A percentile compares a stretch with the other conserved stretches of the same genome.
These are phyloP conservation scores for Netelia melanura DNA, from an alignment of 2,888 invertebrate species.

Conservation along the genomic window DNA sequence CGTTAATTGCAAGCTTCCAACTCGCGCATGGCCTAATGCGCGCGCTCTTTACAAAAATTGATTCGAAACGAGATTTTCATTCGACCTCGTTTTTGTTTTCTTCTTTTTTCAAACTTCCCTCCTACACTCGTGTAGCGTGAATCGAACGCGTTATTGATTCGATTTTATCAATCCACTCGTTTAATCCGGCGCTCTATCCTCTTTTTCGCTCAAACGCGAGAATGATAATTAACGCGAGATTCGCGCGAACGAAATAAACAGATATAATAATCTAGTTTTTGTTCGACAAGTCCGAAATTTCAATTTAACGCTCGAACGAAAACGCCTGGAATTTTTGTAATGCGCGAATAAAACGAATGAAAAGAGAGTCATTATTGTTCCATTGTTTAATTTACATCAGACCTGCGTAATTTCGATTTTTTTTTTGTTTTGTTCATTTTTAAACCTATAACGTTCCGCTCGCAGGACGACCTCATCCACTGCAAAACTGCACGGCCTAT, in stretches of 20 bases:
- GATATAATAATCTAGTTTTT: slow-evolving; percentile 17
- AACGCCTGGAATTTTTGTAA: neutral
- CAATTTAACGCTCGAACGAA: slow-evolving; percentile 36
- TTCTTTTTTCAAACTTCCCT: neutral
- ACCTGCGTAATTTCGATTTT: too few relatives aligned
- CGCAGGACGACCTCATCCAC: slow-evolving; percentile 94
- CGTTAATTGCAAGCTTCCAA: slow-evolving; percentile 66
- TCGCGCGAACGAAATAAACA: neutral
- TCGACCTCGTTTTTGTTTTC: neutral
- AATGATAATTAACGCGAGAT: slow-evolving; percentile 8
- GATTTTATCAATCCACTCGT: neutral
- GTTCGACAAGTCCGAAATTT: slow-evolving; percentile 52
- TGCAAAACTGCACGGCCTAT: slow-evolving; percentile 94
- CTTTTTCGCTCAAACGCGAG: neutral
- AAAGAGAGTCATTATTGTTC: neutral
- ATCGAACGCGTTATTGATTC: neutral
- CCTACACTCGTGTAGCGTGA: neutral
- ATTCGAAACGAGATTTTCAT: neutral
- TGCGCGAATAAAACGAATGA: neutral
- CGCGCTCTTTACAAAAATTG: neutral
- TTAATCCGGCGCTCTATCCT: neutral
- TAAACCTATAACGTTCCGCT: slow-evolving; percentile 63
- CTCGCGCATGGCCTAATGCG: neutral
- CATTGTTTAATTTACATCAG: too few relatives aligned
- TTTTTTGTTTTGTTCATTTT: too few relatives aligned